Conservation (phyloP, 2,888 invertebrate species). For the Metallyticus violacea region DNA sequence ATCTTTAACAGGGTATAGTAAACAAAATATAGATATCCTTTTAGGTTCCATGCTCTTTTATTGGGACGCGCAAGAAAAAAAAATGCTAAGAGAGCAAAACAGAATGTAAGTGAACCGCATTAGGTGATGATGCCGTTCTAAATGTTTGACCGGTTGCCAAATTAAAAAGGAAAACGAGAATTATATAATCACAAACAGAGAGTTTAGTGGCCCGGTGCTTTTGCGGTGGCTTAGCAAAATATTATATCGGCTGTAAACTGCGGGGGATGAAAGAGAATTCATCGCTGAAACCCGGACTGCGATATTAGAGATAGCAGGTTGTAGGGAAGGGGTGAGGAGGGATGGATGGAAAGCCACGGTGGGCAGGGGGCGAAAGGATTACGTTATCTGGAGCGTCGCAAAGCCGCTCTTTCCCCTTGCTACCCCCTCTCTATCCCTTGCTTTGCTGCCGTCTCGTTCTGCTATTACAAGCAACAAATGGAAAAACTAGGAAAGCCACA, state of each 20-base stretch:
- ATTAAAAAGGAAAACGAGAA: neutral
- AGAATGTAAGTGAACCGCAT: neutral
- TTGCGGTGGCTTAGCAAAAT: neutral
- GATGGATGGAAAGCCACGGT: neutral
- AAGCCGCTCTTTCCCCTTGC: neutral
- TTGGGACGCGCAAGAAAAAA: neutral
- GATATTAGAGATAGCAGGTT: neutral
- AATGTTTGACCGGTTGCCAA: neutral
- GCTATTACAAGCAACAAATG: slow-evolving; percentile 7
- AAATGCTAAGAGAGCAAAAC: neutral
- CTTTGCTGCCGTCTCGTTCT: neutral
- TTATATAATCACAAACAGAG: neutral
- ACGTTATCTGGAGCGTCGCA: slow-evolving; percentile 20
- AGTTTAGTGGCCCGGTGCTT: neutral
- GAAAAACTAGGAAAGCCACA: neutral
- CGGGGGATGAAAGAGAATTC: neutral
- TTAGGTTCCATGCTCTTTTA: neutral
- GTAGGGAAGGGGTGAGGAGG: neutral
- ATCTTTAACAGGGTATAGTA: neutral
- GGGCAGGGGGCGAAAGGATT: slow-evolving; percentile 5
- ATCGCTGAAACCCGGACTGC: neutral
- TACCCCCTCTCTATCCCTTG: too few relatives aligned
- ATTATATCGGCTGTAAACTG: neutral
- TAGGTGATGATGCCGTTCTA: neutral
- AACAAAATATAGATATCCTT: neutral